phyloP scores from a whole-genome alignment of 1,140 invertebrate species.

The Mizuhopecten yessoensis region DNA sequence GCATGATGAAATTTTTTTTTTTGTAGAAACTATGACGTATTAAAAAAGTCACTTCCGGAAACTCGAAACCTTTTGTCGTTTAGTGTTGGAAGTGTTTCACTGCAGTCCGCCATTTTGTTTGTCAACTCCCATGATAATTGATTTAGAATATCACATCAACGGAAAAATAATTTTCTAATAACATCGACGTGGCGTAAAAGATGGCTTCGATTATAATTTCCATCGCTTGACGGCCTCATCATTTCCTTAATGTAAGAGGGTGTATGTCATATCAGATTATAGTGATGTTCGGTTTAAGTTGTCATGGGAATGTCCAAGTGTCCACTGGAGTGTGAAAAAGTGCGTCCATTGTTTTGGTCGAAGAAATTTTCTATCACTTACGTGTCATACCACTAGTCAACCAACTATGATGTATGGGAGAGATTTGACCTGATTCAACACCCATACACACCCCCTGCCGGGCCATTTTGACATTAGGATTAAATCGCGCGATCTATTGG shows the following conservation, averaged over 20 bases:
- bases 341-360: background rate
- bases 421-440: background rate
- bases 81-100: background rate
- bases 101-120: background rate
- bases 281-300: background rate
- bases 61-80: background rate
- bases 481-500: background rate
- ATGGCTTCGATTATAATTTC: conserved; percentile 13
- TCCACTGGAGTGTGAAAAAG: background rate
- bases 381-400: background rate
- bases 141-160: background rate
- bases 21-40: background rate
- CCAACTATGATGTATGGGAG: background rate
- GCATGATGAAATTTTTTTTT: background rate
- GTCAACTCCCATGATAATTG: background rate
- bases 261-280: background rate
- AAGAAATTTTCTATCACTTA: background rate
- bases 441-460: background rate
- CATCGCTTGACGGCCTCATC: conserved; percentile 1
- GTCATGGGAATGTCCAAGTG: conserved; percentile 16
- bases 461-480: background rate
- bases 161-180: conserved; percentile 34
- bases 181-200: background rate
- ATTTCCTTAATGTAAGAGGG: conserved; percentile 1
- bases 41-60: background rate